Evolutionary conservation across 2,888 invertebrate species (phyloP).

Genomic region (Habroteleia sp.): DNA sequence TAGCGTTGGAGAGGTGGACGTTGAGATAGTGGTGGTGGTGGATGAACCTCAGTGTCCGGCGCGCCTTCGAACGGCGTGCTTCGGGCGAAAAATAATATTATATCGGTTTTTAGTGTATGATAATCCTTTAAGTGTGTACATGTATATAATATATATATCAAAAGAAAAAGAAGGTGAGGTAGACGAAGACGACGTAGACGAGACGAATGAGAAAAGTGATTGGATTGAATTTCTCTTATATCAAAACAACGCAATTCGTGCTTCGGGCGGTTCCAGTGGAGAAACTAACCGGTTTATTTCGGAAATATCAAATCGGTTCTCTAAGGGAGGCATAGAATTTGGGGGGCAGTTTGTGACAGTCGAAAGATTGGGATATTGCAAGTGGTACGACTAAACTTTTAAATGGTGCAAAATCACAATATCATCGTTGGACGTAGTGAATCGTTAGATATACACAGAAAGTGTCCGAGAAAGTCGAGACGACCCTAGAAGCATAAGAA

Average conservation of each 20-base stretch:
- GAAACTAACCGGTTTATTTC: too few species aligned
- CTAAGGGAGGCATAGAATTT: too few species aligned
- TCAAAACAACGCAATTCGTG: too few species aligned
- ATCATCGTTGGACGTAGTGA: conserved; percentile 74
- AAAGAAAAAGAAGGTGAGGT: neutral
- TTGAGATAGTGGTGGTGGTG: conserved; percentile 74
- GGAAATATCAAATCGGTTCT: too few species aligned
- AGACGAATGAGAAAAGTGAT: too few species aligned
- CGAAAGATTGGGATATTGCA: conserved; percentile 28
- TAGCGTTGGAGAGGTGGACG: conserved; percentile 10
- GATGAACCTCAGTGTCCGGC: conserved; percentile 81
- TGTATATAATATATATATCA: too few species aligned
- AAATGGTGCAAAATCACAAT: conserved; percentile 76
- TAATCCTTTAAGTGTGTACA: conserved; percentile 44
- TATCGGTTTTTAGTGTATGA: conserved; percentile 67
- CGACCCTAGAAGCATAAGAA: conserved; percentile 70
- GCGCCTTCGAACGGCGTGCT: conserved; percentile 81
- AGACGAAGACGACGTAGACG: too few species aligned
- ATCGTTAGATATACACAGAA: conserved; percentile 75
- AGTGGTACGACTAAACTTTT: conserved; percentile 69
- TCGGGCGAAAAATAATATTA: conserved; percentile 71
- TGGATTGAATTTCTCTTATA: too few species aligned
- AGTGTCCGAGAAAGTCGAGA: conserved; percentile 76
- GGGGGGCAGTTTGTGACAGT: conserved; percentile 14
- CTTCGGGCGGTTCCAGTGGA: too few species aligned